These are phyloP conservation scores for Micromys minutus DNA, from an alignment of 2,113 vertebrate species.

Conservation along the genomic window DNA sequence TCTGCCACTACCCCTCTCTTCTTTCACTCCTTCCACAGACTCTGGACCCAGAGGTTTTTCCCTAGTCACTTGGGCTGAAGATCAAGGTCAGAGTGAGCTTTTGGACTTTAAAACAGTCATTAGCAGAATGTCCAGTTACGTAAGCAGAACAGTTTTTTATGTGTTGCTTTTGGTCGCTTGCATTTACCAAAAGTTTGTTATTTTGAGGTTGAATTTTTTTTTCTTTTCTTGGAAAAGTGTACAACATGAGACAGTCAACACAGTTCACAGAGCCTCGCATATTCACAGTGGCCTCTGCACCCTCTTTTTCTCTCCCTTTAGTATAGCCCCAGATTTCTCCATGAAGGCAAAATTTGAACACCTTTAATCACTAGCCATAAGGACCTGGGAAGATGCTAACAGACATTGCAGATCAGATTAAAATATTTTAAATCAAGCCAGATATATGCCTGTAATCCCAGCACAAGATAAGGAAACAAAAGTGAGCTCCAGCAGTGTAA, in stretches of 20 bases:
- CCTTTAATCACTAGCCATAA: neutral
- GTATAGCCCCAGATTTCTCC: neutral
- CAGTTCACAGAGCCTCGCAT: neutral
- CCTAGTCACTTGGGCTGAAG: neutral
- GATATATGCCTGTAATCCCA: neutral
- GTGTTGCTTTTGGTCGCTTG: neutral
- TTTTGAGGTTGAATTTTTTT: neutral
- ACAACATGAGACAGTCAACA: neutral
- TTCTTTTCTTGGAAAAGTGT: slow-evolving; percentile 18
- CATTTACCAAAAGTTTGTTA: neutral
- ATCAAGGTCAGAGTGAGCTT: neutral
- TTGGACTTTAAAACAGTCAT: neutral
- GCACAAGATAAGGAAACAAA: neutral
- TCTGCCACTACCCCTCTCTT: too few relatives aligned
- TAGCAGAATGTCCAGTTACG: too few relatives aligned
- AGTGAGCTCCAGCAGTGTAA: neutral
- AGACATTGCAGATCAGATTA: neutral
- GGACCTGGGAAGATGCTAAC: neutral
- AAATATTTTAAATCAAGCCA: slow-evolving; percentile 4
- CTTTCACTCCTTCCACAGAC: neutral
- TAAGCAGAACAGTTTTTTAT: slow-evolving; percentile 3
- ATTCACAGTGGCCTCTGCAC: neutral
- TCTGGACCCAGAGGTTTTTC: neutral
- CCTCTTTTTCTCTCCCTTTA: neutral
- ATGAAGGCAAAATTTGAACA: neutral